Conservation (phyloP, 1,140 invertebrate species). For the Phenacoccus solenopsis region DNA sequence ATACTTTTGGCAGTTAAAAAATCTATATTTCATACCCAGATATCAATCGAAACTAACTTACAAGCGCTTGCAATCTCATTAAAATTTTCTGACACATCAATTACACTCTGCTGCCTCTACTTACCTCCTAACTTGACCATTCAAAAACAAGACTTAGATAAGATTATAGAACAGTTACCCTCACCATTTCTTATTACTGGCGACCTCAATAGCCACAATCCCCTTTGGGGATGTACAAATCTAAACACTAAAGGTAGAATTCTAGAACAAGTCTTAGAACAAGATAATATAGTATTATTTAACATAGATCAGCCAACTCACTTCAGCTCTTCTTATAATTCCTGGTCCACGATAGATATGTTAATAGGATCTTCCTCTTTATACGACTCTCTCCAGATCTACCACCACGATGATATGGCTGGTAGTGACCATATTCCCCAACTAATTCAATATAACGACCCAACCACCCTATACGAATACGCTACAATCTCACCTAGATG, state of each 20-base stretch:
- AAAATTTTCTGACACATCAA: background rate
- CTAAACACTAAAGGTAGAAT: slow-evolving; percentile 19
- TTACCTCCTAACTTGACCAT: slow-evolving; percentile 6
- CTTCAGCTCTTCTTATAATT: background rate
- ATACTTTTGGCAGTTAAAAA: background rate
- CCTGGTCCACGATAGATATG: slow-evolving; percentile 7
- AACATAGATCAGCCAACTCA: too few species aligned
- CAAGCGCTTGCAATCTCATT: background rate
- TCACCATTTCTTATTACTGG: slow-evolving; percentile 21
- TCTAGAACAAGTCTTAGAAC: slow-evolving; percentile 21
- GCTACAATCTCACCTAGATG: slow-evolving; percentile 7
- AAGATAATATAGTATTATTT: slow-evolving; percentile 5
- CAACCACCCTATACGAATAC: background rate
- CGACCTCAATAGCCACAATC: slow-evolving; percentile 23
- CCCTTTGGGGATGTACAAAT: slow-evolving; percentile 20
- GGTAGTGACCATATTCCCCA: slow-evolving; percentile 15
- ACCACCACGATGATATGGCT: background rate
- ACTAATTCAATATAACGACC: too few species aligned
- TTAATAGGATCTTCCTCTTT: slow-evolving; percentile 5
- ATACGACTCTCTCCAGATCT: background rate
- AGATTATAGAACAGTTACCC: slow-evolving; percentile 22
- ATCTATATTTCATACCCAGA: background rate
- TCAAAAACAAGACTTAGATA: slow-evolving; percentile 8
- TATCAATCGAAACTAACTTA: slow-evolving; percentile 2
- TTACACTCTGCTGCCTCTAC: slow-evolving; percentile 24